Evolutionary conservation across 1,140 invertebrate genomes (phyloP).

Genomic region (Cotesia chilonis): DNA sequence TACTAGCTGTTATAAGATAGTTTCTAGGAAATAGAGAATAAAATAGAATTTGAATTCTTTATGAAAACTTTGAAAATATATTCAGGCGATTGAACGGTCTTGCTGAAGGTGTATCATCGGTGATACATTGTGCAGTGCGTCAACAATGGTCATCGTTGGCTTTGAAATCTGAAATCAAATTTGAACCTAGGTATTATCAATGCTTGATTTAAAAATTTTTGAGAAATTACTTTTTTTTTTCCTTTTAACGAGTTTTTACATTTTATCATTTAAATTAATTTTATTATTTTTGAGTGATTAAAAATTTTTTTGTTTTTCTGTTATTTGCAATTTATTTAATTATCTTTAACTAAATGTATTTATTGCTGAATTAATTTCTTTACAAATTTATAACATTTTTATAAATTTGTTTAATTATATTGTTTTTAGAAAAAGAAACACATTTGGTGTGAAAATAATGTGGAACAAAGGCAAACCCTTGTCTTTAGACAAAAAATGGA

Average conservation of each 20-base stretch:
- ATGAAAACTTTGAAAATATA: conserved; percentile 30
- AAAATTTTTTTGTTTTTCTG: conserved; percentile 6
- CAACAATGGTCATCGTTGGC: conserved; percentile 65
- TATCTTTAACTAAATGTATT: conserved; percentile 13
- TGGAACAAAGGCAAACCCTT: conserved; percentile 79
- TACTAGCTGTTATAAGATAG: too few species aligned
- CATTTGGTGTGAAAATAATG: conserved; percentile 77
- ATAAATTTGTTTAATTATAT: conserved; percentile 39
- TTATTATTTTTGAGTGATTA: conserved; percentile 15
- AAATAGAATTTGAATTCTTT: too few species aligned
- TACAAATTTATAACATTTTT: neutral
- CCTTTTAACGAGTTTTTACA: neutral
- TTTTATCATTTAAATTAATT: conserved; percentile 13
- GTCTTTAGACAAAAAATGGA: conserved; percentile 80
- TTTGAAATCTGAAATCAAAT: conserved; percentile 69
- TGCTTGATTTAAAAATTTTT: neutral
- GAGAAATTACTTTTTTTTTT: neutral
- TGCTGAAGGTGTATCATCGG: conserved; percentile 73
- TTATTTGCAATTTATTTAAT: conserved; percentile 18
- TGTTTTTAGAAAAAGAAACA: conserved; percentile 71
- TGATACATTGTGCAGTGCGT: conserved; percentile 75
- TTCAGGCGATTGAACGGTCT: conserved; percentile 75
- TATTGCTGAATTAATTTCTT: neutral
- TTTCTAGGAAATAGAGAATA: too few species aligned
- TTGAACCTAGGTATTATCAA: conserved; percentile 70